These are phyloP conservation scores for Coptodon rendalli DNA, from an alignment of 2,113 vertebrate genomes.

Conservation along the genomic window DNA sequence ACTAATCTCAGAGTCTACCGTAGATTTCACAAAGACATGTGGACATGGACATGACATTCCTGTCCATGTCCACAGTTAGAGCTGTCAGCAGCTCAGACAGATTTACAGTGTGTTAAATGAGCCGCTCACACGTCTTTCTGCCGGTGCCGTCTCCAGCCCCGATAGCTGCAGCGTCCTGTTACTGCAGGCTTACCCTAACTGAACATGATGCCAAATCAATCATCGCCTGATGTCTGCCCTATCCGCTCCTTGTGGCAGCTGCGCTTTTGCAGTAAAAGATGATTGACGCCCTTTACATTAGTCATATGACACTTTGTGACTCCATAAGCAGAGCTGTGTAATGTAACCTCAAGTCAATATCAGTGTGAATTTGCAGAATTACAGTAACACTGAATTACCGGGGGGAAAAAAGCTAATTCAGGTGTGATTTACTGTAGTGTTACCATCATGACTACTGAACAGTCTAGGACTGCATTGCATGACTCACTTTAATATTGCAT, in stretches of 20 bases:
- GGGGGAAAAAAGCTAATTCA: background rate
- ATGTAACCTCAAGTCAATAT: background rate
- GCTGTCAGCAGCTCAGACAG: slow-evolving; percentile 14
- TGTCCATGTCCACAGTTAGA: background rate
- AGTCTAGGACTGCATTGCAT: background rate
- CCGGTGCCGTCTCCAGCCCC: background rate
- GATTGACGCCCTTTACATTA: background rate
- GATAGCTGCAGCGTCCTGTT: slow-evolving; percentile 27
- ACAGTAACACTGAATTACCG: background rate
- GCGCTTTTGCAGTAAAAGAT: background rate
- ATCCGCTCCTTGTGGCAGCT: background rate
- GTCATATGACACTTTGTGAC: background rate
- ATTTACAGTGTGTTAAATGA: slow-evolving; percentile 10
- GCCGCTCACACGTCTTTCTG: background rate
- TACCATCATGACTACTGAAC: background rate
- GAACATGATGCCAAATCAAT: slow-evolving; percentile 49
- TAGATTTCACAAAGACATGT: background rate
- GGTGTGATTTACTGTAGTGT: background rate
- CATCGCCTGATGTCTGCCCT: background rate
- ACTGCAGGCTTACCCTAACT: background rate
- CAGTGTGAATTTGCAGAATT: background rate
- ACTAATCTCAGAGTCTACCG: background rate
- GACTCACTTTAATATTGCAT: background rate
- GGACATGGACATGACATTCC: background rate
- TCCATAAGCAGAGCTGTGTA: background rate